Conservation (phyloP, 2,113 vertebrate species). For the Felis catus region DNA sequence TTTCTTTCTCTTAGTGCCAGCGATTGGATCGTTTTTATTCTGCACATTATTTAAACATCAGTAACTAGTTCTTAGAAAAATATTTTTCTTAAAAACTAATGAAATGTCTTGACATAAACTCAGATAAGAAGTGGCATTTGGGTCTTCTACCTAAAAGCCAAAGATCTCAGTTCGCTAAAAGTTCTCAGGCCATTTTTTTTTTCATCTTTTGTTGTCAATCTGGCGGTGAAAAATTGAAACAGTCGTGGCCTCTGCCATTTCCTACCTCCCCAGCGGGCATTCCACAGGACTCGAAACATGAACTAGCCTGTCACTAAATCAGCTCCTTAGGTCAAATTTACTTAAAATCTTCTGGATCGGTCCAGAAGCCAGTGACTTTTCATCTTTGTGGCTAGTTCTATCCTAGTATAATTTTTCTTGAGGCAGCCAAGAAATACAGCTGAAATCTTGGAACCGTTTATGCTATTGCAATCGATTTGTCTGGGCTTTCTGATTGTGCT, state of each 20-base stretch:
- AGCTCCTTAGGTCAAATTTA: not conserved
- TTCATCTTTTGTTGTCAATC: not conserved
- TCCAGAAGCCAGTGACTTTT: not conserved
- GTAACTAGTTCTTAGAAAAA: slow-evolving; percentile 35
- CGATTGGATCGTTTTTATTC: slow-evolving; percentile 50
- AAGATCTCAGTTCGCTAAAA: not conserved
- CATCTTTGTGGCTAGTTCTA: not conserved
- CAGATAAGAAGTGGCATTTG: slow-evolving; percentile 35
- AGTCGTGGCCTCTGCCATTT: not conserved
- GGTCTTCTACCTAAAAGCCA: slow-evolving; percentile 10
- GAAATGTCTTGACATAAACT: slow-evolving; percentile 15
- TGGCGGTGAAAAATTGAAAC: not conserved
- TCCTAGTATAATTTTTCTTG: not conserved
- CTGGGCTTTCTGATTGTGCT: not conserved
- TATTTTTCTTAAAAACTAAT: not conserved
- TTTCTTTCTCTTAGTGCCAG: not conserved
- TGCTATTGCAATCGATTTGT: not conserved
- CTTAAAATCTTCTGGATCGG: not conserved
- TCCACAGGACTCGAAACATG: not conserved
- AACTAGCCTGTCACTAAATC: not conserved
- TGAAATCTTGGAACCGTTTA: not conserved
- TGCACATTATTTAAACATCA: slow-evolving; percentile 47
- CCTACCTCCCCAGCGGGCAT: not conserved
- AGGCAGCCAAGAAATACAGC: not conserved
- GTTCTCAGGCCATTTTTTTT: slow-evolving; percentile 17